Conservation (phyloP, 2,888 invertebrate species). For the Tenthredo mesomela region DNA sequence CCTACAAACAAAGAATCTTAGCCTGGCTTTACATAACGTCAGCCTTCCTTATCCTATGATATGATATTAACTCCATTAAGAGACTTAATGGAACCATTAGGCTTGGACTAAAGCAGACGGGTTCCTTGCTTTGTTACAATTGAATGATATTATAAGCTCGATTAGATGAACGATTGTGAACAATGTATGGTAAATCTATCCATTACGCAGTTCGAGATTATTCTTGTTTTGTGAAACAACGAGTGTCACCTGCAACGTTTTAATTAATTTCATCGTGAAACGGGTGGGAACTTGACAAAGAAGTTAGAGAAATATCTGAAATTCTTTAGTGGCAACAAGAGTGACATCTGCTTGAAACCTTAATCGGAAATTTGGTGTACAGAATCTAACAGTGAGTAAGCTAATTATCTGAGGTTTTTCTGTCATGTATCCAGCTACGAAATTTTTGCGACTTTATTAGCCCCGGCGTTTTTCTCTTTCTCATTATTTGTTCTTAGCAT, state of each 20-base stretch:
- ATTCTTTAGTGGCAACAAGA: background rate
- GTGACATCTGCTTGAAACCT: background rate
- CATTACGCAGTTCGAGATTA: background rate
- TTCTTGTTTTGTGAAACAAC: background rate
- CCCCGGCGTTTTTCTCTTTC: no score
- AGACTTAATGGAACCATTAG: slow-evolving; percentile 9
- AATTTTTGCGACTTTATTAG: no score
- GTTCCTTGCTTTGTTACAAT: background rate
- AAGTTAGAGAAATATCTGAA: background rate
- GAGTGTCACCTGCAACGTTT: background rate
- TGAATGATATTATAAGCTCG: background rate
- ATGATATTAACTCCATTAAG: background rate
- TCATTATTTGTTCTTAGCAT: no score
- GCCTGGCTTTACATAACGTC: background rate
- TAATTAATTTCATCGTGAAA: background rate
- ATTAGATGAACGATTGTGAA: background rate
- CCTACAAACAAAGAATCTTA: background rate
- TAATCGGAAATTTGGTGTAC: background rate
- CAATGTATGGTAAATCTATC: no score
- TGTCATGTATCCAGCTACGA: background rate
- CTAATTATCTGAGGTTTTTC: background rate
- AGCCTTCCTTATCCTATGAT: background rate
- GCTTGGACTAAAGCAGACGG: background rate
- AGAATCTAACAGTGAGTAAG: background rate
- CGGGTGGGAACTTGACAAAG: background rate